phyloP scores from a whole-genome alignment of 2,888 invertebrate genomes.

The Calameuta filiformis region DNA sequence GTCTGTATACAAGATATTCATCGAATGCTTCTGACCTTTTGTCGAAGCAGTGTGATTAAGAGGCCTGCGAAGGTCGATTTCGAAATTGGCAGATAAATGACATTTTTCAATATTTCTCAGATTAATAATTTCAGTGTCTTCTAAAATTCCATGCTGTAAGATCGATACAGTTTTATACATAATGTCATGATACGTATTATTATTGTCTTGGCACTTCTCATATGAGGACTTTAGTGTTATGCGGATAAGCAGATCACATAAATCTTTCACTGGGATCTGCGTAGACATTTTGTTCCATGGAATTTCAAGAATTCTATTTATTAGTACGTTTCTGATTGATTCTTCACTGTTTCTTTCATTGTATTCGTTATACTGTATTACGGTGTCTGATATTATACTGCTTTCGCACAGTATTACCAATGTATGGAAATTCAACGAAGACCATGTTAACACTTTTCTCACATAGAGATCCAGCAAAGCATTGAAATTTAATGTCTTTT shows the following conservation, averaged over 20 bases:
- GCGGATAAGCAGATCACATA: slow-evolving; percentile 46
- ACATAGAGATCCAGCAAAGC: slow-evolving; percentile 62
- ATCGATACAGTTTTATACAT: neutral
- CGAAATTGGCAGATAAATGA: slow-evolving; percentile 38
- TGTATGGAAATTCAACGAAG: slow-evolving; percentile 59
- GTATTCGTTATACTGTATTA: slow-evolving; percentile 25
- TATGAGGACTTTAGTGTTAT: slow-evolving; percentile 35
- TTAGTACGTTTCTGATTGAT: slow-evolving; percentile 44
- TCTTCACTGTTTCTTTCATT: slow-evolving; percentile 23
- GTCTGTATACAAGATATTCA: slow-evolving; percentile 32
- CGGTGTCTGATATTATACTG: slow-evolving; percentile 50
- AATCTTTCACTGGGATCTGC: slow-evolving; percentile 38
- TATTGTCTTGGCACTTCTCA: neutral
- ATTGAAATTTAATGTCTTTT: slow-evolving; percentile 54
- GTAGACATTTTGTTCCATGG: slow-evolving; percentile 33
- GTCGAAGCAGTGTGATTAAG: slow-evolving; percentile 23
- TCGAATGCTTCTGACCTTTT: slow-evolving; percentile 39
- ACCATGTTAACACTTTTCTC: slow-evolving; percentile 61
- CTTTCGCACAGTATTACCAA: slow-evolving; percentile 58
- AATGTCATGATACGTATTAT: neutral
- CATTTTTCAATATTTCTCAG: slow-evolving; percentile 41
- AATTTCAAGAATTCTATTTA: slow-evolving; percentile 50
- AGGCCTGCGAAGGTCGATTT: slow-evolving; percentile 17
- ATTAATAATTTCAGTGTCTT: slow-evolving; percentile 27
- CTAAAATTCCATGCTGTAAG: slow-evolving; percentile 16